These are phyloP conservation scores for Sturnira hondurensis DNA, from an alignment of 2,113 vertebrate genomes.

Conservation along the genomic window DNA sequence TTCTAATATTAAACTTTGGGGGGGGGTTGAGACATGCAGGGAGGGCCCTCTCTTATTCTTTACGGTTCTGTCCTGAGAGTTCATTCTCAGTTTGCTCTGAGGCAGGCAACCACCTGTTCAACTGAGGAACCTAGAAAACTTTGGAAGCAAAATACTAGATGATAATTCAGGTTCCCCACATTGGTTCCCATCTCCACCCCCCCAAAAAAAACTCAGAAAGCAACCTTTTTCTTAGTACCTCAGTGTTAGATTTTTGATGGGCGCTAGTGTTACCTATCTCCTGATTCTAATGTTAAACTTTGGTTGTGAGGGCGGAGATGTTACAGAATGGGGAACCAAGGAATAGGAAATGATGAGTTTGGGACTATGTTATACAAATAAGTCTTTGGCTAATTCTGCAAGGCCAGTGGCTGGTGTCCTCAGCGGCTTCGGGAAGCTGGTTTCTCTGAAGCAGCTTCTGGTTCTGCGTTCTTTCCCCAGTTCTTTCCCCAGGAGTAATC, in stretches of 20 bases:
- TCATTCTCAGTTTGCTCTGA: background rate
- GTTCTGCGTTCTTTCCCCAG: background rate
- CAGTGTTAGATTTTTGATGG: background rate
- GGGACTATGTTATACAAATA: background rate
- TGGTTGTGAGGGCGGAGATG: background rate
- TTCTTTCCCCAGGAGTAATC: background rate
- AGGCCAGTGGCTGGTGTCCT: background rate
- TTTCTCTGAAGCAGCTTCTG: background rate
- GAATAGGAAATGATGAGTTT: background rate
- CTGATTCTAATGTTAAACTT: no score
- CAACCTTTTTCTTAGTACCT: background rate
- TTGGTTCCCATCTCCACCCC: background rate
- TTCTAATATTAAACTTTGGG: background rate
- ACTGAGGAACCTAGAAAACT: background rate
- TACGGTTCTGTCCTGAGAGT: background rate
- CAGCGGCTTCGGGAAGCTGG: background rate
- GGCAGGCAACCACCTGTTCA: background rate
- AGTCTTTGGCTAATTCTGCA: background rate
- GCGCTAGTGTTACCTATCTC: background rate
- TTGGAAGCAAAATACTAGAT: background rate
- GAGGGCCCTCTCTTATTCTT: background rate
- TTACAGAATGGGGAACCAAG: background rate
- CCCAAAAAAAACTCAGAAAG: background rate
- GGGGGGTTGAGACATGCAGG: background rate
- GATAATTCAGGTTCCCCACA: background rate